Evolutionary conservation across 2,888 invertebrate genomes (phyloP), one percentile per base, ranked within the genome.

Genomic region (Automeris io): DNA sequence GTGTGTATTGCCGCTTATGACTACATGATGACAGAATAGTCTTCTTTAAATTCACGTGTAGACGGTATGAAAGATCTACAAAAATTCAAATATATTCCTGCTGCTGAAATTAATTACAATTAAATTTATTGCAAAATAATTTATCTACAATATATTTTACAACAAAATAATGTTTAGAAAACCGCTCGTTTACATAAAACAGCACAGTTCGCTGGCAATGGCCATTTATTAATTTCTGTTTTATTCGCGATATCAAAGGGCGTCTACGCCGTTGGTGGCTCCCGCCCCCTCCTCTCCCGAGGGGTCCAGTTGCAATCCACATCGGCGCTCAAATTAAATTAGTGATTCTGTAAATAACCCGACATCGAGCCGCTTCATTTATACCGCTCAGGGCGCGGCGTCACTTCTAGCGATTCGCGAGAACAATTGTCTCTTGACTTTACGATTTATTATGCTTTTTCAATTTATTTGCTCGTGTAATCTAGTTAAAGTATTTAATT

Each of bases 171-270:
- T n/a, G n/a, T n/a, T n/a, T n/a, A n/a, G n/a, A 29, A 29, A 29
- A 2, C 11, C n/a, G 7, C 12, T 8, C 11, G 25, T 7, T 12
- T 12, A 26, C 5, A 26, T 2, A 13, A 26, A 26, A 37, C 35
- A 23, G 12, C 31, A 24, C 35, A 21, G 35, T 29, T 34, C 23
- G 33, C 33, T 16, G 34, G 41, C 26, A 31, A 35, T 18, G 19
- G 13, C 33, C 41, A 50, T 46, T 56, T 60, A 60, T 55, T 58
- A 51, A 60, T 57, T 57, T 57, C 49, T 36, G 40, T 52, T 58
- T 47, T 47, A 52, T 50, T 40, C 40, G 42, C 18, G 34, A 45
- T 45, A 55, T 53, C 51, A 41, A 51, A 45, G 47, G 35, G 11
- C 41, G 39, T 26, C 29, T 23, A 39, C 3, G 37, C 43, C 45